Evolutionary conservation across 30 jellyfish, hydroid and myxozoan species (phyloP), one percentile per base, ranked within the genome.

Genomic region (Hydractinia symbiolongicarpus): DNA sequence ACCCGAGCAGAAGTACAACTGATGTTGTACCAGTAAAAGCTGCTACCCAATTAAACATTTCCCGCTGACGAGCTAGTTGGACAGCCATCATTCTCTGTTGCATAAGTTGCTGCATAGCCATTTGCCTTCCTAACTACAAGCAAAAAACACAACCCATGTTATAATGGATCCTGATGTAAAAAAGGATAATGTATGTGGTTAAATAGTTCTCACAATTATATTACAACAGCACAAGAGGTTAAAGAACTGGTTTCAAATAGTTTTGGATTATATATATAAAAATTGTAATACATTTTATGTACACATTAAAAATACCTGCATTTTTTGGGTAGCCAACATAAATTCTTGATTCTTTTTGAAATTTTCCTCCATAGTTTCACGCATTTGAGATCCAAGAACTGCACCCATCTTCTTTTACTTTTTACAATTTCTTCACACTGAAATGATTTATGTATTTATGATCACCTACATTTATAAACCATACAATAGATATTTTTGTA

Each of bases 11-110:
- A 82, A 88, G 79, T 21, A 90, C 95, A 61, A 81, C 55, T 1
- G 98, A 79, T 58, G 89, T 84, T 57, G 95, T 89, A 6, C 76
- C 96, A 67, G 93, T 72, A 67, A 93, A 93, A 5, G 96, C 50
- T 13, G 96, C 98, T 15, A 87, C 68, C 98, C 98, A 93, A 50
- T 79, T 88, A 77, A 93, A 87, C 94, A 87, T 82, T 72, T 93
- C 98, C 50, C 98, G 64, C 16, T 93, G 96, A 16, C 91, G 83
- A 17, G 98, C 96, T 9, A 93, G 76, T 83, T 88, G 95, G 53
- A 88, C 14, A 9, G 98, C 95, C 98, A 93, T 87, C 73, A 72
- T 88, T 68, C 84, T 87, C 55, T 93, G 91, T 51, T 73, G 20
- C 93, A 87, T 83, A 79, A 86, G 56, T 60, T 78, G 69, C 60